Conservation (phyloP, 2,888 invertebrate genomes). For the Tinea semifulvella region DNA sequence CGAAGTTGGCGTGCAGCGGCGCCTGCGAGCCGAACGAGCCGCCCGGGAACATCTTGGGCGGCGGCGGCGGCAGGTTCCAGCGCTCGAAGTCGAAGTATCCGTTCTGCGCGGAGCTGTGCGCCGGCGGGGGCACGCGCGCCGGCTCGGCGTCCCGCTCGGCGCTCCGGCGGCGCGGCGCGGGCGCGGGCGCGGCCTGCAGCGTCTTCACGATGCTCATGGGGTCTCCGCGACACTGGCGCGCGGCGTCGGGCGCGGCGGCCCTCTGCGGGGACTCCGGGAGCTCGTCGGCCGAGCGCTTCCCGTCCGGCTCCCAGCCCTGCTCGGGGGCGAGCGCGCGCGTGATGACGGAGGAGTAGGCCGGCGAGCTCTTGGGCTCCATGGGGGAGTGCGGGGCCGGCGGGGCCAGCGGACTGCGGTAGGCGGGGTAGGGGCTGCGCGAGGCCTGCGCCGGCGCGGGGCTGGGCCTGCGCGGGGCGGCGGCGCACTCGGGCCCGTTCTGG, state of each 20-base stretch:
- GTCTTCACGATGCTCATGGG: constrained; percentile 80
- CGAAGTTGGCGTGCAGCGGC: constrained; percentile 63
- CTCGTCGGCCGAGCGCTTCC: constrained; percentile 55
- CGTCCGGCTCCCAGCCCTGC: constrained; percentile 69
- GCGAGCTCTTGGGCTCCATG: constrained; percentile 71
- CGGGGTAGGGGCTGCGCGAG: constrained; percentile 82
- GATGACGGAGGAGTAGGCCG: constrained; percentile 86
- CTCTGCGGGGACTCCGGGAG: constrained; percentile 55
- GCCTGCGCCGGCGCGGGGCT: constrained; percentile 80
- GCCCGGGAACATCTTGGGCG: constrained; percentile 74
- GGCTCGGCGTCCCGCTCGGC: constrained; percentile 67
- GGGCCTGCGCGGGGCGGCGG: constrained; percentile 72
- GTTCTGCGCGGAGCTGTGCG: constrained; percentile 74
- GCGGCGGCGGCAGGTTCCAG: constrained; percentile 78
- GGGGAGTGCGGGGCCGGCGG: constrained; percentile 74
- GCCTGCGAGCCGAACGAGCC: constrained; percentile 68
- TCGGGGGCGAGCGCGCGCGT: constrained; percentile 75
- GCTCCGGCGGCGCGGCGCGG: constrained; percentile 65
- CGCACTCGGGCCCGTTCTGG: constrained; percentile 73
- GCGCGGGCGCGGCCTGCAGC: constrained; percentile 48
- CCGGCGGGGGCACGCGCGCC: constrained; percentile 75
- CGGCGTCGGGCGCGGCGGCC: constrained; percentile 52
- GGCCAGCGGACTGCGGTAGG: constrained; percentile 86
- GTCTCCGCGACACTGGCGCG: constrained; percentile 77
- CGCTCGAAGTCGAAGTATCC: constrained; percentile 83